These are phyloP conservation scores for Illadopsis cleaveri DNA, from an alignment of 2,113 vertebrate genomes.

Conservation along the genomic window DNA sequence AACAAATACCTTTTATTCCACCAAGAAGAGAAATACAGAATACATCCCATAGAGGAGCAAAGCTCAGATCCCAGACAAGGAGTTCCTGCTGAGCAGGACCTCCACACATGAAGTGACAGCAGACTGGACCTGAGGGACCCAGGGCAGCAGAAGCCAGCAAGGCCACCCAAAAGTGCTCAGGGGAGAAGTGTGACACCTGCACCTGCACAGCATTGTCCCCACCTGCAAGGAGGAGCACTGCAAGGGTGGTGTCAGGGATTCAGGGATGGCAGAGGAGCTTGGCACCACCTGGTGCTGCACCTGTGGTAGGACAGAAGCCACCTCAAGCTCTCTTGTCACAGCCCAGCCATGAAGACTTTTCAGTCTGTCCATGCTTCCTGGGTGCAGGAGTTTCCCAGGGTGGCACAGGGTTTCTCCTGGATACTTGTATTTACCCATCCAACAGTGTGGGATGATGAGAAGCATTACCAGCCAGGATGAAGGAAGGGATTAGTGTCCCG, in stretches of 20 bases:
- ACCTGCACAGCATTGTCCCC: background rate
- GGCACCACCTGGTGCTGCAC: conserved; percentile 40
- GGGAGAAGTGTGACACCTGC: background rate
- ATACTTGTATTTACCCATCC: background rate
- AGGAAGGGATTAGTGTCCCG: background rate
- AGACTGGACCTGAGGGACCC: background rate
- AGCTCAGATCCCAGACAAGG: background rate
- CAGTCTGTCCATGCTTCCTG: background rate
- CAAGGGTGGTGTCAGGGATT: background rate
- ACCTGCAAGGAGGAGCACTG: background rate
- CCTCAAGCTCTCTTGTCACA: background rate
- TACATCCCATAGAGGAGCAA: background rate
- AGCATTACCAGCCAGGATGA: rapidly evolving
- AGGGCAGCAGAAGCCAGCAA: background rate
- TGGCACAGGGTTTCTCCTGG: background rate
- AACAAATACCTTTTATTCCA: background rate
- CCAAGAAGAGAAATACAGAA: background rate
- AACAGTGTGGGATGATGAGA: background rate
- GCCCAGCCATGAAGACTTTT: background rate
- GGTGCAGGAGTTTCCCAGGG: background rate
- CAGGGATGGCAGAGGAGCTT: background rate
- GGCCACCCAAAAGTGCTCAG: background rate
- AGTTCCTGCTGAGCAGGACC: background rate
- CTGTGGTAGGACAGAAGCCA: conserved; percentile 2
- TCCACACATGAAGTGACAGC: rapidly evolving